These are phyloP conservation scores for Helostoma temminkii DNA, from an alignment of 2,797 vertebrate genomes.

Conservation along the genomic window DNA sequence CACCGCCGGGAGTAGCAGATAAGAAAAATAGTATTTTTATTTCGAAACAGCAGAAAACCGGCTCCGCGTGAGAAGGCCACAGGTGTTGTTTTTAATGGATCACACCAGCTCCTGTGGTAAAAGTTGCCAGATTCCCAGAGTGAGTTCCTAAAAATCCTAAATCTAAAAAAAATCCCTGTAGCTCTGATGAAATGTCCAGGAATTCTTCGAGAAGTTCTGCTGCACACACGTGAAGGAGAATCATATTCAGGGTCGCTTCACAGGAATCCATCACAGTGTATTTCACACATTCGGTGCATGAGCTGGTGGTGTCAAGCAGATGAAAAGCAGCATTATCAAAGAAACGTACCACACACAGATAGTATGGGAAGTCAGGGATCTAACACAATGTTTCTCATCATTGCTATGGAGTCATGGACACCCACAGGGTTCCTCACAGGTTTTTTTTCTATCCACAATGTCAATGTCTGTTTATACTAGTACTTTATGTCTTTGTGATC, in stretches of 20 bases:
- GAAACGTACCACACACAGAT: neutral
- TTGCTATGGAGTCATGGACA: neutral
- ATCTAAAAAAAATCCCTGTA: too few relatives aligned
- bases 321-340: constrained; percentile 15
- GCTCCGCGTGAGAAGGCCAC: neutral
- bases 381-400: constrained; percentile 11
- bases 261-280: constrained; percentile 13
- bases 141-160: neutral
- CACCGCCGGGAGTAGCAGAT: neutral
- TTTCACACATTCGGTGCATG: constrained; percentile 11
- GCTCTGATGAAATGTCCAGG: neutral
- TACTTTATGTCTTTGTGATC: constrained; percentile 25
- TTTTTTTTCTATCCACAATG: constrained; percentile 16
- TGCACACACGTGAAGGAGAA: constrained; percentile 35
- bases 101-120: constrained; percentile 1
- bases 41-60: constrained; percentile 17
- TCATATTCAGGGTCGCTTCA: constrained; percentile 20
- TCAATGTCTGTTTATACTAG: constrained; percentile 3
- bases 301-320: constrained; percentile 2
- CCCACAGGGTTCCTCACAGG: neutral
- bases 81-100: constrained; percentile 30
- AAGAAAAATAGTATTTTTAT: constrained; percentile 20
- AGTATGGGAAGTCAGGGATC: constrained; percentile 6
- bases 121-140: neutral
- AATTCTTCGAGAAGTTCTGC: neutral